These are phyloP conservation scores for Choloepus didactylus DNA, from an alignment of 2,797 vertebrate genomes.

Conservation along the genomic window DNA sequence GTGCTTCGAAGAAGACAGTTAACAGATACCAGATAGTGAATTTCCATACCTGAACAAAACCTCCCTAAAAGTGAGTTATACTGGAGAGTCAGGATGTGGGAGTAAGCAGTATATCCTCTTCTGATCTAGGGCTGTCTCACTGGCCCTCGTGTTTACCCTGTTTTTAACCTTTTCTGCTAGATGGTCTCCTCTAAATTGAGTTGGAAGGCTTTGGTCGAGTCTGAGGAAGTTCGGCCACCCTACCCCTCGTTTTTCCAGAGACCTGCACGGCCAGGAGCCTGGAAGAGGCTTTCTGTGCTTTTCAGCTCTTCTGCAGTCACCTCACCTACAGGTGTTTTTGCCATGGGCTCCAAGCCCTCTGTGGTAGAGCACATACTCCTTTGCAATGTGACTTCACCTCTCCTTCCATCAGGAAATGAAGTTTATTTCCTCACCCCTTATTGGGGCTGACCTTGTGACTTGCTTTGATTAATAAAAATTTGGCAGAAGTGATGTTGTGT, in stretches of 20 bases:
- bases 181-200: neutral
- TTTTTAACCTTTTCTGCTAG: neutral
- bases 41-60: neutral
- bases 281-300: neutral
- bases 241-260: neutral
- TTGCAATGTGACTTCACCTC: neutral
- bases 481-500: neutral
- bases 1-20: neutral
- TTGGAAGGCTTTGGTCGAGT: neutral
- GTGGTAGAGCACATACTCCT: neutral
- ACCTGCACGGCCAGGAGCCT: neutral
- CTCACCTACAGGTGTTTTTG: neutral
- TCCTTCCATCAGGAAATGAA: neutral
- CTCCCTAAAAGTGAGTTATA: neutral
- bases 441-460: neutral
- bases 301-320: neutral
- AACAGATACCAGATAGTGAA: neutral
- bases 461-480: slow-evolving; percentile 18
- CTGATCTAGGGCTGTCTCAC: neutral
- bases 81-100: neutral
- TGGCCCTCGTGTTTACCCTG: neutral
- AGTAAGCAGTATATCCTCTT: neutral
- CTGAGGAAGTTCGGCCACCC: neutral
- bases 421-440: neutral
- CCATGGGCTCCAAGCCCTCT: neutral